Evolutionary conservation across 2,797 vertebrate species (phyloP), one percentile per base, ranked within the genome.

Genomic region (Brachyrhaphis roseni): DNA sequence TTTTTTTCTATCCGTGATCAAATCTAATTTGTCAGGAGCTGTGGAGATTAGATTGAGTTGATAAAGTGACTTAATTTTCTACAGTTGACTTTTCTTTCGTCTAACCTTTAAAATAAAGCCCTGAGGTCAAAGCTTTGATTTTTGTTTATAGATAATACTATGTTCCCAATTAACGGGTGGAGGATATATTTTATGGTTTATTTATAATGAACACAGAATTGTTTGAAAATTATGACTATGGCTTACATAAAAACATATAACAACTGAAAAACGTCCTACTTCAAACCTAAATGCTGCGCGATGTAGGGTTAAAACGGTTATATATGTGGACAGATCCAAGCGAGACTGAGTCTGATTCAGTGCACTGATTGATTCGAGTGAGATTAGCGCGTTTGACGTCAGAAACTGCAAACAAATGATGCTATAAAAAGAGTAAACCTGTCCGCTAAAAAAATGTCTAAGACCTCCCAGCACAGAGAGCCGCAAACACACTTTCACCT

Each of bases 21-120:
- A 95, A 95, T 95, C 86, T 74, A 90, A 91, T 95, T 94, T 92
- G 78, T 73, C 77, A 83, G 82, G 81, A 89, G 86, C 90, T 86
- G 88, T 88, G 72, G 83, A 88, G 91, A 94, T 95, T 93, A 82
- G 77, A 93, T 93, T 91, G 88, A 91, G 86, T 89, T 94, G 93
- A 95, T 94, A 93, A 96, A 95, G 92, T 91, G 93, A 94, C 91
- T 93, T 88, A 89, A 94, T 95, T 94, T 93, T 91, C 87, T 86
- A 91, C 89, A 88, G 88, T 72, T 93, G 86, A 92, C 88, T 91
- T 93, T 93, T 92, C 78, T 90, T 68, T 82, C 62, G 41, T 86
- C 74, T 91, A 93, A 92, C 85, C 85, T 88, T 93, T 92, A 85
- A 51, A 74, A 77, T 82, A 81, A 80, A 85, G 84, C 86, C 84